phyloP scores from a whole-genome alignment of 1,140 invertebrate species.

The Coboldia fuscipes region DNA sequence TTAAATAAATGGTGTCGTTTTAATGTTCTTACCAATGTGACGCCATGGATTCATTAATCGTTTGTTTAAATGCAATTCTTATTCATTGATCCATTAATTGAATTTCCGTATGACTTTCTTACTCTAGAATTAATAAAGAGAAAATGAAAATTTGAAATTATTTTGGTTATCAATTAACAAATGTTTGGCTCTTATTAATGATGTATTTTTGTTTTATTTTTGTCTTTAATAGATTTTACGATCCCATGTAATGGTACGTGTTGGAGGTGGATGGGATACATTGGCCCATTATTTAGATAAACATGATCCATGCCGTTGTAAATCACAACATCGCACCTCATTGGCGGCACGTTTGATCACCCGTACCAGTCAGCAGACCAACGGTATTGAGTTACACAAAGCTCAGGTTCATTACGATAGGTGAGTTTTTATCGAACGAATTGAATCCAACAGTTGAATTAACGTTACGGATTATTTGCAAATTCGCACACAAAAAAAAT shows the following conservation, averaged over 20 bases:
- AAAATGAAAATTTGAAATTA: no score
- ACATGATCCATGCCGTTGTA: slow-evolving; percentile 87
- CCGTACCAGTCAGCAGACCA: slow-evolving; percentile 24
- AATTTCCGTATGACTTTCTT: no score
- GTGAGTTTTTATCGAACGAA: slow-evolving; percentile 25
- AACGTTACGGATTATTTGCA: background rate
- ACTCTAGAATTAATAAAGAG: no score
- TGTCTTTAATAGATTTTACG: slow-evolving; percentile 53
- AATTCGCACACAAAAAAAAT: background rate
- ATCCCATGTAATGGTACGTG: slow-evolving; percentile 94
- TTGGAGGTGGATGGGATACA: slow-evolving; percentile 94
- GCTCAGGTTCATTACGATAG: slow-evolving; percentile 70
- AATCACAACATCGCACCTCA: slow-evolving; percentile 38
- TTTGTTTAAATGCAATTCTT: no score
- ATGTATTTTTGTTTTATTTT: slow-evolving; percentile 1
- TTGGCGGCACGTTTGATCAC: slow-evolving; percentile 33
- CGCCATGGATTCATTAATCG: no score
- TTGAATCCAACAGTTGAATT: no score
- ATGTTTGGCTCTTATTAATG: no score
- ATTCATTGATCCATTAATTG: no score
- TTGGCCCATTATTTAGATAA: slow-evolving; percentile 88
- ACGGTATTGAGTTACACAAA: slow-evolving; percentile 45
- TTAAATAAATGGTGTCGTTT: no score
- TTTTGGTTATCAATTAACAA: no score
- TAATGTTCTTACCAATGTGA: no score